phyloP scores from a whole-genome alignment of 2,797 vertebrate genomes.

The Cryptoprocta ferox region DNA sequence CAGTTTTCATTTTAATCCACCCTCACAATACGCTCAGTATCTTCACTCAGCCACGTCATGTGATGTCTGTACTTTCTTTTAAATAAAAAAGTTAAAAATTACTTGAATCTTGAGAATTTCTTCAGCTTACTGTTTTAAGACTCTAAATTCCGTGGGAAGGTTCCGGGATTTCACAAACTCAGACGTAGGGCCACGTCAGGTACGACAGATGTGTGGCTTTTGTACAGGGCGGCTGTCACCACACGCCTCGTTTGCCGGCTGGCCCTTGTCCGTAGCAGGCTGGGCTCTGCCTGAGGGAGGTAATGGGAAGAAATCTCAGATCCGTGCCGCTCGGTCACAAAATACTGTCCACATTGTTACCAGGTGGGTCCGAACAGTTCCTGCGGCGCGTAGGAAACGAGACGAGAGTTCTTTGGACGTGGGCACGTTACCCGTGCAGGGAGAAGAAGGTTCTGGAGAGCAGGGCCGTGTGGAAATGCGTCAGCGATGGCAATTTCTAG shows the following conservation, averaged over 20 bases:
- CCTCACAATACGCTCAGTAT: accelerated
- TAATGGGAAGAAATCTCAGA: background rate
- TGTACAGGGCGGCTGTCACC: accelerated
- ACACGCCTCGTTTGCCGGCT: accelerated
- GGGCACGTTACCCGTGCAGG: background rate
- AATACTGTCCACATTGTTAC: background rate
- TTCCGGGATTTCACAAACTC: background rate
- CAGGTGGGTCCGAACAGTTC: conserved; percentile 30
- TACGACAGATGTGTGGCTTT: accelerated
- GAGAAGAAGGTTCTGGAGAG: conserved; percentile 53
- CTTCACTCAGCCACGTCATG: accelerated
- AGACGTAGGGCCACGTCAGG: background rate
- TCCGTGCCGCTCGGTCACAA: background rate
- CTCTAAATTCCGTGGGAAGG: background rate
- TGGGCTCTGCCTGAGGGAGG: background rate
- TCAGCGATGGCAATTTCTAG: conserved; percentile 58
- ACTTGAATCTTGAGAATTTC: background rate
- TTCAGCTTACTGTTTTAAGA: background rate
- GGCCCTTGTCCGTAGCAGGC: background rate
- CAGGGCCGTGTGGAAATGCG: conserved; percentile 57
- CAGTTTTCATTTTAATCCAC: background rate
- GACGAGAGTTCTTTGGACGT: conserved; percentile 1
- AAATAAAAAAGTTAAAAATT: background rate
- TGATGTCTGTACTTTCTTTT: background rate
- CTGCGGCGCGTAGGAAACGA: background rate